Percentiles rank a stretch among this genome's conserved stretches.
These are phyloP conservation scores for Pammene aurita DNA, from an alignment of 2,888 invertebrate species.

Conservation along the genomic window DNA sequence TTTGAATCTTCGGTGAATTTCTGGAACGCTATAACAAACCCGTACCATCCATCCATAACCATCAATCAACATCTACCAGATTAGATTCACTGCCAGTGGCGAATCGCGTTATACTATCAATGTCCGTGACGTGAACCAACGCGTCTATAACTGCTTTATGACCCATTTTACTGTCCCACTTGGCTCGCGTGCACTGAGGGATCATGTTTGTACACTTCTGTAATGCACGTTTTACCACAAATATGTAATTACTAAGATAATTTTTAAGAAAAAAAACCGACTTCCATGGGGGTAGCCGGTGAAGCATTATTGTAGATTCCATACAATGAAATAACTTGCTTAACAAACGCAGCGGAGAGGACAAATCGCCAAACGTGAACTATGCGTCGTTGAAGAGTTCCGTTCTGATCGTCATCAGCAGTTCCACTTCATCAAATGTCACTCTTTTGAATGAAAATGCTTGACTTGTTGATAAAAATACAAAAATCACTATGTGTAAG, in stretches of 20 bases:
- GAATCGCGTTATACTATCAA: slow-evolving; percentile 21
- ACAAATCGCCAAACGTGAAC: too few species aligned
- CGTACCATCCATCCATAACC: slow-evolving; percentile 7
- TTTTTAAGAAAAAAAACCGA: too few species aligned
- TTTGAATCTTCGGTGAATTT: not conserved
- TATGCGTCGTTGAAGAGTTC: too few species aligned
- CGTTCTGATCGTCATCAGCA: too few species aligned
- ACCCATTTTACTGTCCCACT: slow-evolving; percentile 33
- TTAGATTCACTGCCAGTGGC: slow-evolving; percentile 19
- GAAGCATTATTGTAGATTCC: too few species aligned
- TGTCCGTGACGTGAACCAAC: slow-evolving; percentile 26
- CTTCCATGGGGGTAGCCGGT: too few species aligned
- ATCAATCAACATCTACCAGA: slow-evolving; percentile 12
- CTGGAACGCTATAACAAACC: not conserved
- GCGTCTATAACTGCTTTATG: slow-evolving; percentile 39
- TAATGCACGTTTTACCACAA: slow-evolving; percentile 13
- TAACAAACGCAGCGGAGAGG: too few species aligned
- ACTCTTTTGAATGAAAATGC: too few species aligned
- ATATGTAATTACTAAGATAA: slow-evolving; percentile 8
- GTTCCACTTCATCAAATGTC: too few species aligned
- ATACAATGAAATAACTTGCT: too few species aligned
- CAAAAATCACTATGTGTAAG: too few species aligned
- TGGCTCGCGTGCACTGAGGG: slow-evolving; percentile 23
- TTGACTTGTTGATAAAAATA: too few species aligned
- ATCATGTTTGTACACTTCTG: slow-evolving; percentile 3